phyloP scores from a whole-genome alignment of 2,888 invertebrate genomes.

The Tillus elongatus region DNA sequence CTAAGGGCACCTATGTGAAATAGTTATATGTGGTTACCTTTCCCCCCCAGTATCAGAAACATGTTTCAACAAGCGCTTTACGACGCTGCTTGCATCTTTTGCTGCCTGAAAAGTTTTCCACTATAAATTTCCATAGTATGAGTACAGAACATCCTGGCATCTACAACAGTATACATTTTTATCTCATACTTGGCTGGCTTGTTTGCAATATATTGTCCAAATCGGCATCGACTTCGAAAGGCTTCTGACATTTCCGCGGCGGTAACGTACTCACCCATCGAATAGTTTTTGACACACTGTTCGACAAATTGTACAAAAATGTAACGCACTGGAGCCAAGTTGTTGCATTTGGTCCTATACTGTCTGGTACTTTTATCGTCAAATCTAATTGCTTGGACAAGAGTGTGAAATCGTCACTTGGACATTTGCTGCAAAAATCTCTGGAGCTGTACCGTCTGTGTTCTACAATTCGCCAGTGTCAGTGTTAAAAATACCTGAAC shows the following conservation, averaged over 20 bases:
- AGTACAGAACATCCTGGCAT: neutral
- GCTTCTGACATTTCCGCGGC: constrained; percentile 13
- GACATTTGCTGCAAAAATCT: constrained; percentile 13
- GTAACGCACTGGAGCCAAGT: constrained; percentile 11
- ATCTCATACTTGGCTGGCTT: no score
- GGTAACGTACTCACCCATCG: constrained; percentile 13
- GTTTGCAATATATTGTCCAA: constrained; percentile 12
- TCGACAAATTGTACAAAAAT: constrained; percentile 15
- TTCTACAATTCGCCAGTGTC: no score
- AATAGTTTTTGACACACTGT: constrained; percentile 12
- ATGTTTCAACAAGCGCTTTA: no score
- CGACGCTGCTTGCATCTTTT: no score
- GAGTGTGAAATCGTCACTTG: constrained; percentile 8
- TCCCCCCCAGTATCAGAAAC: no score
- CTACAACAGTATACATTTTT: constrained; percentile 6
- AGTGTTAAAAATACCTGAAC: no score
- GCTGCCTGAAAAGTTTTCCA: constrained; percentile 9
- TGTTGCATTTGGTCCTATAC: constrained; percentile 6
- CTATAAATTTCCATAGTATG: constrained; percentile 5
- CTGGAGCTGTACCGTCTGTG: constrained; percentile 13
- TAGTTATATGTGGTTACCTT: no score
- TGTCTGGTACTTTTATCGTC: constrained; percentile 5
- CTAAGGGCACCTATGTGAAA: no score
- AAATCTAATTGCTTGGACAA: constrained; percentile 8
- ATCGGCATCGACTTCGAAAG: constrained; percentile 9